phyloP scores from a whole-genome alignment of 2,888 invertebrate genomes.

The Cremastinae sp. region DNA sequence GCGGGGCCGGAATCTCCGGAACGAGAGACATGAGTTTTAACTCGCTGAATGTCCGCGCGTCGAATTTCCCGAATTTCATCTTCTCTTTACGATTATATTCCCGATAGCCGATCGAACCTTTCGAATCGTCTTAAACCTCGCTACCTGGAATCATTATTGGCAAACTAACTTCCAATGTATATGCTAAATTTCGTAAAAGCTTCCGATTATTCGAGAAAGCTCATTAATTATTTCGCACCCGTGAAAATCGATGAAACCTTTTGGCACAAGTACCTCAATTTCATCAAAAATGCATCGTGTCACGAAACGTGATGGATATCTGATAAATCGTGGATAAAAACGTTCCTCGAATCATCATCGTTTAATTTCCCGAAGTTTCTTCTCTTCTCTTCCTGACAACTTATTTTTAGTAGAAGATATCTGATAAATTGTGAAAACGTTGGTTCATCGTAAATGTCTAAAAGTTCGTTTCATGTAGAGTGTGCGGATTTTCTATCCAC shows the following conservation, averaged over 20 bases:
- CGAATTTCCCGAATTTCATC: slow-evolving; percentile 50
- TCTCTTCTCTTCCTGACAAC: no score
- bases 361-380: no score
- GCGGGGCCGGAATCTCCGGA: slow-evolving; percentile 14
- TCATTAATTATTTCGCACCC: slow-evolving; percentile 43
- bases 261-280: slow-evolving; percentile 19
- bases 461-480: slow-evolving; percentile 18
- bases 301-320: neutral
- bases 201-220: slow-evolving; percentile 44
- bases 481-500: slow-evolving; percentile 1
- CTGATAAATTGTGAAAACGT: neutral
- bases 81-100: slow-evolving; percentile 48
- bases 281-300: neutral
- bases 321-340: no score
- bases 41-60: slow-evolving; percentile 30
- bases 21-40: slow-evolving; percentile 20
- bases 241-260: slow-evolving; percentile 46
- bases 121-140: slow-evolving; percentile 12
- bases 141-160: neutral
- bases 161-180: neutral
- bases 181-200: slow-evolving; percentile 12
- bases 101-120: slow-evolving; percentile 36
- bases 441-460: no score
- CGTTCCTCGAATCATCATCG: no score
- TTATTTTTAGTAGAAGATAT: no score